Percentiles rank a stretch among this genome's conserved stretches.
phyloP scores from a whole-genome alignment of 2,797 vertebrate genomes.

The Helicolenus hilgendorfi region DNA sequence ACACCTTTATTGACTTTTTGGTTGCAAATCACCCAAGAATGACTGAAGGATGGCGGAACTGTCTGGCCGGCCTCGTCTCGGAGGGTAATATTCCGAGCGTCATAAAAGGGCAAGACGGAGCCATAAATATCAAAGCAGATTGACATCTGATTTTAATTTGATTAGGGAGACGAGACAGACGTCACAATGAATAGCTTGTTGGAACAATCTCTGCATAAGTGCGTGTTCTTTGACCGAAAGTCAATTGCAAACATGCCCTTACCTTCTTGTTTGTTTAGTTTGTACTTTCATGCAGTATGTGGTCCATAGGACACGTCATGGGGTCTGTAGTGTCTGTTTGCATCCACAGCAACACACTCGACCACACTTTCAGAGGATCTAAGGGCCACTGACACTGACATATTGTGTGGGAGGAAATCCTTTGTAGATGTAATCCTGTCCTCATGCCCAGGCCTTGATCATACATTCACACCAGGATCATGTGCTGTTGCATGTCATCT shows the following conservation, averaged over 20 bases:
- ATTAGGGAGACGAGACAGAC: slow-evolving; percentile 41
- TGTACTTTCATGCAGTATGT: slow-evolving; percentile 17
- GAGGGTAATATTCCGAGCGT: slow-evolving; percentile 50
- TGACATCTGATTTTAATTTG: slow-evolving; percentile 71
- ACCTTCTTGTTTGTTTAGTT: slow-evolving; percentile 34
- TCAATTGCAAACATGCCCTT: slow-evolving; percentile 1
- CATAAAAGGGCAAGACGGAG: slow-evolving; percentile 69
- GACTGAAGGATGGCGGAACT: slow-evolving; percentile 38
- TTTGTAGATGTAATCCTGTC: slow-evolving; percentile 77
- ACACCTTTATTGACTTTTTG: slow-evolving; percentile 76
- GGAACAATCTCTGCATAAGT: neutral
- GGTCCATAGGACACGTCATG: neutral
- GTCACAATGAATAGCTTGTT: slow-evolving; percentile 37
- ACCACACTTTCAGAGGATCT: slow-evolving; percentile 31
- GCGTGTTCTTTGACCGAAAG: neutral
- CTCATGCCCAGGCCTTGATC: slow-evolving; percentile 64
- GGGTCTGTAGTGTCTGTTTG: slow-evolving; percentile 63
- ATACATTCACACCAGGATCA: slow-evolving; percentile 56
- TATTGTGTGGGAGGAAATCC: slow-evolving; percentile 33
- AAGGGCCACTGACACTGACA: slow-evolving; percentile 39
- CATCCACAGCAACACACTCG: slow-evolving; percentile 56
- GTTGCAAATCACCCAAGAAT: slow-evolving; percentile 73
- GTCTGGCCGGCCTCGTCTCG: slow-evolving; percentile 59
- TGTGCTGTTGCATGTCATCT: slow-evolving; percentile 44
- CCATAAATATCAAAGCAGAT: slow-evolving; percentile 73